A percentile compares a stretch with the other conserved stretches of the same genome.
Evolutionary conservation across 2,888 invertebrate species (phyloP).

Genomic region (Meta bourneti): DNA sequence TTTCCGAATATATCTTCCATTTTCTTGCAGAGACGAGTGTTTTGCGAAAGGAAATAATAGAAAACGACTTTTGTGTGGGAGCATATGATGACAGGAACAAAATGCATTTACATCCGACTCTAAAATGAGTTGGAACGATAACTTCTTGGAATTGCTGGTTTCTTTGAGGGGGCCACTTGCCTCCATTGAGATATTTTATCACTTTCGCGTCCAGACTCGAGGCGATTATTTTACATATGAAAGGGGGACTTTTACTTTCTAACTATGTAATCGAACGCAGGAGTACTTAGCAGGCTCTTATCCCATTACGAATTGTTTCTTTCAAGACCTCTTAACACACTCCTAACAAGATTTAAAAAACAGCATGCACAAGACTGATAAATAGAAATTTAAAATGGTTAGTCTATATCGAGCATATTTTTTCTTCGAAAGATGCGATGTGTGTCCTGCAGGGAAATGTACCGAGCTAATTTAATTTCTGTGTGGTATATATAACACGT

Average conservation of each 20-base stretch:
- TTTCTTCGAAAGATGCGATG: too few species aligned
- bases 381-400: too few species aligned
- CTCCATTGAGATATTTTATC: conserved; percentile 41
- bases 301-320: conserved; percentile 56
- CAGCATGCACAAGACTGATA: too few species aligned
- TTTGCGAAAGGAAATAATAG: conserved; percentile 55
- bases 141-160: conserved; percentile 50
- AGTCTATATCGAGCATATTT: too few species aligned
- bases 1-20: too few species aligned
- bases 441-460: too few species aligned
- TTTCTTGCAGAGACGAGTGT: conserved; percentile 52
- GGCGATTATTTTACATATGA: conserved; percentile 57
- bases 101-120: conserved; percentile 69
- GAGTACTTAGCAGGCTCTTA: conserved; percentile 47
- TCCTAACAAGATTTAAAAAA: too few species aligned
- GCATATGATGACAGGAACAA: conserved; percentile 40
- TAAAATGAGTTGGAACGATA: conserved; percentile 55
- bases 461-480: too few species aligned
- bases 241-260: conserved; percentile 32
- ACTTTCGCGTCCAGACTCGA: conserved; percentile 18
- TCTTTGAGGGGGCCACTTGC: conserved; percentile 37
- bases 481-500: too few species aligned
- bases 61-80: conserved; percentile 60
- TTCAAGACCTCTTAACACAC: conserved; percentile 13
- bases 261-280: conserved; percentile 52